Conservation (phyloP, 2,888 invertebrate species). For the Dryobota labecula region DNA sequence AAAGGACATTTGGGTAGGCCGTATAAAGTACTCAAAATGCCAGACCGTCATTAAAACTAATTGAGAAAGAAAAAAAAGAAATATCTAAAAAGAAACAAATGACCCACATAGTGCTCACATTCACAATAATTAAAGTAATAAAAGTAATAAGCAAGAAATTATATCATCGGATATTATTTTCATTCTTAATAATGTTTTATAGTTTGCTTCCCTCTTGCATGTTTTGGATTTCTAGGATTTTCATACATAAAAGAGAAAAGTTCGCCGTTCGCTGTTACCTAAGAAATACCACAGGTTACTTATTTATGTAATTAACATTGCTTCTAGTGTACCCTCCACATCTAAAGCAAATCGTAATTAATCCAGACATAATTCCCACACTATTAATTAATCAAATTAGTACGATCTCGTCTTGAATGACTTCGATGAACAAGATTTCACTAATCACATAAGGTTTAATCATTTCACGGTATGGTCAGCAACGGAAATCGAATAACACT, state of each 20-base stretch:
- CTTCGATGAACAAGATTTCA: not conserved
- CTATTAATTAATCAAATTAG: slow-evolving; percentile 2
- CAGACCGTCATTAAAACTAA: too few species aligned
- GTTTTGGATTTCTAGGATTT: not conserved
- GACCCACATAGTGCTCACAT: too few species aligned
- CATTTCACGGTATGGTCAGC: not conserved
- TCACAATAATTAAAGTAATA: too few species aligned
- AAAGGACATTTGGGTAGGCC: too few species aligned
- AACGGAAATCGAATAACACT: not conserved
- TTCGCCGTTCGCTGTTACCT: not conserved
- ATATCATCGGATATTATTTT: not conserved
- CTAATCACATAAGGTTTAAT: not conserved
- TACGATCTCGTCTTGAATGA: not conserved
- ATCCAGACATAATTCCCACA: not conserved
- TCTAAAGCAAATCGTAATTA: not conserved
- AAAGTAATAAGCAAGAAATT: too few species aligned
- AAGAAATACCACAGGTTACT: not conserved
- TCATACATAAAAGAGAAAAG: not conserved
- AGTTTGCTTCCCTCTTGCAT: not conserved
- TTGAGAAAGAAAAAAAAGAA: too few species aligned
- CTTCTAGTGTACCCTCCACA: not conserved
- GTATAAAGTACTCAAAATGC: too few species aligned
- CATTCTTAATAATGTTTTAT: not conserved
- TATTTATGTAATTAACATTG: not conserved
- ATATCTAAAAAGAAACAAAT: too few species aligned